These are phyloP conservation scores for Regulus satrapa DNA, from an alignment of 2,113 vertebrate species.

Conservation along the genomic window DNA sequence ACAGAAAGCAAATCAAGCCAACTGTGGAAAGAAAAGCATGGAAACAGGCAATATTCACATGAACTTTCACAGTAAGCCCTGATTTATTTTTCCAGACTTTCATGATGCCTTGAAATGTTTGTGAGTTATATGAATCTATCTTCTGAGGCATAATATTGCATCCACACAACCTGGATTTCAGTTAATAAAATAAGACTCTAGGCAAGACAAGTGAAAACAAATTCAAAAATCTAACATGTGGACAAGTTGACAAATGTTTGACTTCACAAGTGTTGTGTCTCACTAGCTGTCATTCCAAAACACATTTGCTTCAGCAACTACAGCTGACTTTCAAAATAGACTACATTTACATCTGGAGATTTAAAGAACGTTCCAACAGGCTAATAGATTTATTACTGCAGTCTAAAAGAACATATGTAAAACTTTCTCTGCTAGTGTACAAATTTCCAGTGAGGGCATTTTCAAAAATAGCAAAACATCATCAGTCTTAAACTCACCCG, in stretches of 20 bases:
- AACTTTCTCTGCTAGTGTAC: neutral
- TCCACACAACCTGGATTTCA: neutral
- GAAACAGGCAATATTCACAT: neutral
- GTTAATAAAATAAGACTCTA: constrained; percentile 33
- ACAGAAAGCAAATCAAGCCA: neutral
- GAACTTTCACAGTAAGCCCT: neutral
- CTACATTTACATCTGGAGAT: neutral
- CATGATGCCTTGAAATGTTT: neutral
- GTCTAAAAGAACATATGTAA: neutral
- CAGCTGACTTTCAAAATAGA: neutral
- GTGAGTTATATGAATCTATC: neutral
- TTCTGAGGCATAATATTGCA: neutral
- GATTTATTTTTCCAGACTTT: constrained; percentile 1
- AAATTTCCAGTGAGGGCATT: neutral
- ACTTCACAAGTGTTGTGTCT: neutral
- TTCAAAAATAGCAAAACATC: neutral
- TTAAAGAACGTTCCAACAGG: neutral
- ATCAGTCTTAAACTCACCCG: neutral
- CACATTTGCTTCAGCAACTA: neutral
- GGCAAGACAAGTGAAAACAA: constrained; percentile 3
- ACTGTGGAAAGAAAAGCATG: neutral
- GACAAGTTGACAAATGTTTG: constrained; percentile 36
- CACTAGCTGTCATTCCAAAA: neutral
- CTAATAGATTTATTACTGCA: neutral
- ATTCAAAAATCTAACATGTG: neutral